Conservation (phyloP, 2,113 vertebrate genomes). For the Blennius ocellaris region DNA sequence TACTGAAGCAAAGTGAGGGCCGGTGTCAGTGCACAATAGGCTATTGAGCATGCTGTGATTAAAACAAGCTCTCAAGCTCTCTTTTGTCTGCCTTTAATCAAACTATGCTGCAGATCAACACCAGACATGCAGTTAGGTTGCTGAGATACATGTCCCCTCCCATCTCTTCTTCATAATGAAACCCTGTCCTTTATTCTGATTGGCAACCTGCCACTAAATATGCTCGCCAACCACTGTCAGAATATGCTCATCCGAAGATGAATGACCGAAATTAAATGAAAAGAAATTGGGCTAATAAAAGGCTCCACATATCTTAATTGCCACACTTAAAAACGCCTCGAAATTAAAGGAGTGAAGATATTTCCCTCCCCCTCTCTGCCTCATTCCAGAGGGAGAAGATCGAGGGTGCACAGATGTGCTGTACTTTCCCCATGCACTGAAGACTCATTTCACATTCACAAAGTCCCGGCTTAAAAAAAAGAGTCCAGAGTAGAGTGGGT, state of each 20-base stretch:
- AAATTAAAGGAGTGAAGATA: conserved; percentile 56
- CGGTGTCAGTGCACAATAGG: conserved; percentile 49
- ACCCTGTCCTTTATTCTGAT: conserved; percentile 38
- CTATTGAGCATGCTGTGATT: conserved; percentile 63
- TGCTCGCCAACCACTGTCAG: conserved; percentile 45
- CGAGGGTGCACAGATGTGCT: conserved; percentile 49
- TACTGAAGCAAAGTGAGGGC: conserved; percentile 55
- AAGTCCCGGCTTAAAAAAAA: conserved; percentile 63
- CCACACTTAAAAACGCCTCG: conserved; percentile 51
- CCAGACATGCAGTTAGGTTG: conserved; percentile 40
- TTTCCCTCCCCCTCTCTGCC: conserved; percentile 14
- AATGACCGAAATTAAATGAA: conserved; percentile 50
- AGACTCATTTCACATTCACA: conserved; percentile 68
- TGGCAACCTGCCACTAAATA: conserved; percentile 55
- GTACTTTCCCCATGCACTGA: conserved; percentile 45
- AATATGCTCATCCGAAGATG: conserved; percentile 25
- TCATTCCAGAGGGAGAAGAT: conserved; percentile 50
- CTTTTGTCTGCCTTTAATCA: conserved; percentile 67
- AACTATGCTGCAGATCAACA: conserved; percentile 53
- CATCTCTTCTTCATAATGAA: conserved; percentile 1
- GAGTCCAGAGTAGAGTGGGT: conserved; percentile 33
- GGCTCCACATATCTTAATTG: conserved; percentile 64
- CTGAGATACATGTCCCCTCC: conserved; percentile 42
- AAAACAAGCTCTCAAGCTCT: conserved; percentile 51
- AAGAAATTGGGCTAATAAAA: conserved; percentile 54